These are phyloP conservation scores for Chamaetylas fuelleborni DNA, from an alignment of 2,113 vertebrate genomes.

Conservation along the genomic window DNA sequence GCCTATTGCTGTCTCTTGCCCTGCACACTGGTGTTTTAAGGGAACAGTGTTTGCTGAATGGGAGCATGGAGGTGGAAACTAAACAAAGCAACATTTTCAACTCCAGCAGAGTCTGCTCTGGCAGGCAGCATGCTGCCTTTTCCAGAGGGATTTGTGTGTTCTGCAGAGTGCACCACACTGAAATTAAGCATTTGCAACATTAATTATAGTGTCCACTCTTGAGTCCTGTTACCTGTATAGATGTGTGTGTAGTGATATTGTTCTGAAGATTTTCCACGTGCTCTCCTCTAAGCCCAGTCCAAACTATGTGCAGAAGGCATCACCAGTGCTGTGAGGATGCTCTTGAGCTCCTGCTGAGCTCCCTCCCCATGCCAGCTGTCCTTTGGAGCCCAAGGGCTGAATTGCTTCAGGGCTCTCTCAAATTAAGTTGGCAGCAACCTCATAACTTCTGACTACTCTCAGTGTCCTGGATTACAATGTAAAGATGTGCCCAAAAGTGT, in stretches of 20 bases:
- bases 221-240: not conserved
- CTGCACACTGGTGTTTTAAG: not conserved
- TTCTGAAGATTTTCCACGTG: not conserved
- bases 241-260: rapidly evolving
- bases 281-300: not conserved
- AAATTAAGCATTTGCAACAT: not conserved
- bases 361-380: not conserved
- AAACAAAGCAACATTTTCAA: not conserved
- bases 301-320: rapidly evolving
- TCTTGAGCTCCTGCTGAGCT: not conserved
- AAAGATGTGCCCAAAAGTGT: too few relatives aligned
- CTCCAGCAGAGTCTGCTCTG: not conserved
- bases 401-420: not conserved
- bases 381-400: not conserved
- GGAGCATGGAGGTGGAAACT: not conserved
- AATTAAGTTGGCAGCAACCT: not conserved
- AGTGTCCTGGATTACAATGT: too few relatives aligned
- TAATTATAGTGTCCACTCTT: rapidly evolving
- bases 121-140: not conserved
- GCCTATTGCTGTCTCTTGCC: not conserved
- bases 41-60: not conserved
- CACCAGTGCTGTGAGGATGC: not conserved
- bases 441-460: not conserved
- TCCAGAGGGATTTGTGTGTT: not conserved
- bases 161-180: not conserved